Conservation (phyloP, 1,140 invertebrate species). For the Zaprionus gabonicus region DNA sequence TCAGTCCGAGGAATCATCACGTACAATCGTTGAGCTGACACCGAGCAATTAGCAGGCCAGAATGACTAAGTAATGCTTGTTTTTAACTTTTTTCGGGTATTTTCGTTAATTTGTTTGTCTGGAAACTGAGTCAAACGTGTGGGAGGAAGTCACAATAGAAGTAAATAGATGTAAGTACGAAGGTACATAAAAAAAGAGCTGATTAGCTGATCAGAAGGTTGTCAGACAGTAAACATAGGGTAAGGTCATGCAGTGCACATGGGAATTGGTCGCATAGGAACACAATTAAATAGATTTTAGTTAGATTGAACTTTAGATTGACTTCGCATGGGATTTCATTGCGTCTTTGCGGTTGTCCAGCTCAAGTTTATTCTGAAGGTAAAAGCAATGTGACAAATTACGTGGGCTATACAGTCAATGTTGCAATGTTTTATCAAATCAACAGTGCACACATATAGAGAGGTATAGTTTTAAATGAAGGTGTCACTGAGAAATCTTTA, state of each 20-base stretch:
- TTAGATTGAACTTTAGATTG: slow-evolving; percentile 3
- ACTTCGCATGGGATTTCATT: slow-evolving; percentile 53
- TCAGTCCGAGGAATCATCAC: slow-evolving; percentile 49
- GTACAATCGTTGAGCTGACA: slow-evolving; percentile 67
- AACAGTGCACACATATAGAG: too few species aligned
- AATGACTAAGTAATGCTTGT: slow-evolving; percentile 39
- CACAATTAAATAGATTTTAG: slow-evolving; percentile 38
- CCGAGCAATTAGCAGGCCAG: slow-evolving; percentile 63
- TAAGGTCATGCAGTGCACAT: slow-evolving; percentile 49
- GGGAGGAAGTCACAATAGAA: slow-evolving; percentile 23
- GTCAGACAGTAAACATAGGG: slow-evolving; percentile 15
- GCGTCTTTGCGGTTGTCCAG: slow-evolving; percentile 64
- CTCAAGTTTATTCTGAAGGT: slow-evolving; percentile 53
- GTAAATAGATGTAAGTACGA: slow-evolving; percentile 2
- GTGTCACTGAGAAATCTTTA: too few species aligned
- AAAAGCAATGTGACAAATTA: slow-evolving; percentile 18
- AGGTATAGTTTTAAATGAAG: too few species aligned
- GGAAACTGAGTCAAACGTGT: slow-evolving; percentile 20
- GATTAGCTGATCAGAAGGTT: slow-evolving; percentile 48
- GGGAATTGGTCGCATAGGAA: slow-evolving; percentile 31
- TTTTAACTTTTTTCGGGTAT: slow-evolving; percentile 49
- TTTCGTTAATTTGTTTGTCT: slow-evolving; percentile 50
- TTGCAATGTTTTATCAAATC: background rate
- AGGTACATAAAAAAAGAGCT: slow-evolving; percentile 12
- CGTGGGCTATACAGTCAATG: background rate